Percentiles rank a stretch among this genome's conserved stretches.
phyloP scores from a whole-genome alignment of 2,888 invertebrate genomes.

The Phragmatobia fuliginosa region DNA sequence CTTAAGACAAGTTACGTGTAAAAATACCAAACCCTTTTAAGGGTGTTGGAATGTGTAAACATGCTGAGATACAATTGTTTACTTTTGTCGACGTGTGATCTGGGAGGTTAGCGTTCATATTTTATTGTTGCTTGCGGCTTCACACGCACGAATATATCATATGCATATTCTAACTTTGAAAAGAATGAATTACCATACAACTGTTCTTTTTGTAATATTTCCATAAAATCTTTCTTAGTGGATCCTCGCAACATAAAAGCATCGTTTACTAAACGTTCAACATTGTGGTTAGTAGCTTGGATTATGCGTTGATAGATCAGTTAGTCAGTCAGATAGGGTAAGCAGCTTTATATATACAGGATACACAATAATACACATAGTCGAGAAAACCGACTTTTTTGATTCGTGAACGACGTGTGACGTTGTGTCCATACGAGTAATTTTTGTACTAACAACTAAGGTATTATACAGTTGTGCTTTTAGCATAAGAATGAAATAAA shows the following conservation, averaged over 20 bases:
- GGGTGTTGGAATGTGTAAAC: slow-evolving; percentile 51
- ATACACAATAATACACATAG: not conserved
- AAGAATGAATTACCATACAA: too few species aligned
- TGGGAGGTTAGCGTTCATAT: slow-evolving; percentile 10
- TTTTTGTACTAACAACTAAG: not conserved
- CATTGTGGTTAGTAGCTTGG: too few species aligned
- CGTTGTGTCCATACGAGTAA: not conserved
- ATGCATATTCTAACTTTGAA: too few species aligned
- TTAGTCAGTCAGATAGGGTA: too few species aligned
- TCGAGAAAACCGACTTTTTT: not conserved
- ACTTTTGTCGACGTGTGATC: slow-evolving; percentile 27
- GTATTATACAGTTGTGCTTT: not conserved
- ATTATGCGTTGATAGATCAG: too few species aligned
- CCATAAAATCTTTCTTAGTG: too few species aligned
- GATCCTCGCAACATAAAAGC: too few species aligned
- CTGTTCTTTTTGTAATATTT: too few species aligned
- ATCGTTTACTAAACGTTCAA: too few species aligned
- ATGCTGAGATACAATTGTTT: slow-evolving; percentile 50
- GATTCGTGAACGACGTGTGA: not conserved
- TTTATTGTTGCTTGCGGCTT: not conserved
- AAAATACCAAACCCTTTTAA: slow-evolving; percentile 51
- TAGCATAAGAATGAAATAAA: not conserved
- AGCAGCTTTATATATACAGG: not conserved
- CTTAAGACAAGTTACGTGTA: slow-evolving; percentile 44
- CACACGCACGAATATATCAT: too few species aligned